A percentile compares a stretch with the other conserved stretches of the same genome.
phyloP scores from a whole-genome alignment of 2,113 vertebrate genomes.

The Oncorhynchus clarkii region DNA sequence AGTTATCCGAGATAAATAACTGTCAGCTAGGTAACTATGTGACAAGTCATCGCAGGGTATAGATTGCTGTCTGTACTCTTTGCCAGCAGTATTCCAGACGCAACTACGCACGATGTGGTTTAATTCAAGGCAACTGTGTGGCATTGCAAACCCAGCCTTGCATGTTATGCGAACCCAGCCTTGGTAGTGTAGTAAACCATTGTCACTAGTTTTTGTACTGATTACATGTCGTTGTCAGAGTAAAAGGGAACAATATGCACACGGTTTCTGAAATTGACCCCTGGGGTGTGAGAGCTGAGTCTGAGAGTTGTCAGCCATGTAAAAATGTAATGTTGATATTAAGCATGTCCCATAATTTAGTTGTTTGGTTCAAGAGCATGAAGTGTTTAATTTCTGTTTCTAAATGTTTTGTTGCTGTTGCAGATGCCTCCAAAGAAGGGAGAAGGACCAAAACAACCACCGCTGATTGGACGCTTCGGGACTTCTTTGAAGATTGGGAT shows the following conservation, averaged over 20 bases:
- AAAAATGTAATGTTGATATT: not conserved
- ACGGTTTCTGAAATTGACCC: too few species aligned
- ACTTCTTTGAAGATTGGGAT: constrained; percentile 97
- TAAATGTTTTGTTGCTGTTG: constrained; percentile 27
- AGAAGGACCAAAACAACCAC: constrained; percentile 84
- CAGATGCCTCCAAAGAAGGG: constrained; percentile 97
- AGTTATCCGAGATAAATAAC: not conserved
- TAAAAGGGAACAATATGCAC: not conserved
- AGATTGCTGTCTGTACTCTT: too few species aligned
- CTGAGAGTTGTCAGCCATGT: not conserved
- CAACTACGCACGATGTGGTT: too few species aligned
- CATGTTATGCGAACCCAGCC: too few species aligned
- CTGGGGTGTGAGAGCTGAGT: not conserved
- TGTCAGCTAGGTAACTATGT: not conserved
- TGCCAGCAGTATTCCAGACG: too few species aligned
- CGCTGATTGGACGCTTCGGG: constrained; percentile 94
- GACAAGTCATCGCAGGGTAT: too few species aligned
- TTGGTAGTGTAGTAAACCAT: not conserved
- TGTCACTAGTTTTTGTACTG: too few species aligned
- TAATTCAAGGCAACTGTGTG: too few species aligned
- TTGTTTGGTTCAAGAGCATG: not conserved
- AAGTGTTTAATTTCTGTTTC: not conserved
- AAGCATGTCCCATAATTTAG: not conserved
- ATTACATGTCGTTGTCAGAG: too few species aligned
- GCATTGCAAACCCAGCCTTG: too few species aligned